phyloP scores from a whole-genome alignment of 1,140 invertebrate genomes.

The Aradophagus sp. region DNA sequence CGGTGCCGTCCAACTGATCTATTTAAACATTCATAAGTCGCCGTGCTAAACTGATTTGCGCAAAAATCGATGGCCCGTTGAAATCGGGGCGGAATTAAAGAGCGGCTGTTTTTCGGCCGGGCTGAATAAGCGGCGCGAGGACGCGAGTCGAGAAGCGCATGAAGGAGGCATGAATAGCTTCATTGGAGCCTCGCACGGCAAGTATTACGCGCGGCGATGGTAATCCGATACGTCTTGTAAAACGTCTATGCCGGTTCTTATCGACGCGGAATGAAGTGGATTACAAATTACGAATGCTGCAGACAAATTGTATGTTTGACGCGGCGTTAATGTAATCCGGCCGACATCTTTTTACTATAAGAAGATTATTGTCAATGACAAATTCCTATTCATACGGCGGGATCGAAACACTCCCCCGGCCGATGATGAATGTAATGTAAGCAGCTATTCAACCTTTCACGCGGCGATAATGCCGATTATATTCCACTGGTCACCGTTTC shows the following conservation, averaged over 20 bases:
- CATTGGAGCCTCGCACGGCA: conserved; percentile 46
- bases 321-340: conserved; percentile 41
- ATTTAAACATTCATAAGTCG: no score
- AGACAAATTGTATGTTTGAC: conserved; percentile 49
- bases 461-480: no score
- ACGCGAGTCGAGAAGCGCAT: conserved; percentile 18
- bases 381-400: conserved; percentile 40
- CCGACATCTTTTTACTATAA: conserved; percentile 40
- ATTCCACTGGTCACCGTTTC: conserved; percentile 6
- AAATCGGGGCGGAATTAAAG: conserved; percentile 18
- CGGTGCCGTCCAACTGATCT: no score
- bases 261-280: conserved; percentile 44
- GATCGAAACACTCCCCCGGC: conserved; percentile 20
- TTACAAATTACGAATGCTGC: conserved; percentile 51
- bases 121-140: conserved; percentile 29
- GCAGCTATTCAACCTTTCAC: conserved; percentile 22
- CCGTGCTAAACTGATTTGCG: not conserved
- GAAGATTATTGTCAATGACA: conserved; percentile 44
- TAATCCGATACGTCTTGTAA: conserved; percentile 55
- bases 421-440: conserved; percentile 27
- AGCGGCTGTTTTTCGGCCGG: conserved; percentile 19
- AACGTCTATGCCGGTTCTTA: conserved; percentile 48
- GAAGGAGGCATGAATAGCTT: conserved; percentile 46
- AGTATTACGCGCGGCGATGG: conserved; percentile 50
- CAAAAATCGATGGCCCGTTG: conserved; percentile 1